Percentiles rank a stretch among this genome's conserved stretches.
phyloP scores from a whole-genome alignment of 2,888 invertebrate species.

The Aspidiotus destructor region DNA sequence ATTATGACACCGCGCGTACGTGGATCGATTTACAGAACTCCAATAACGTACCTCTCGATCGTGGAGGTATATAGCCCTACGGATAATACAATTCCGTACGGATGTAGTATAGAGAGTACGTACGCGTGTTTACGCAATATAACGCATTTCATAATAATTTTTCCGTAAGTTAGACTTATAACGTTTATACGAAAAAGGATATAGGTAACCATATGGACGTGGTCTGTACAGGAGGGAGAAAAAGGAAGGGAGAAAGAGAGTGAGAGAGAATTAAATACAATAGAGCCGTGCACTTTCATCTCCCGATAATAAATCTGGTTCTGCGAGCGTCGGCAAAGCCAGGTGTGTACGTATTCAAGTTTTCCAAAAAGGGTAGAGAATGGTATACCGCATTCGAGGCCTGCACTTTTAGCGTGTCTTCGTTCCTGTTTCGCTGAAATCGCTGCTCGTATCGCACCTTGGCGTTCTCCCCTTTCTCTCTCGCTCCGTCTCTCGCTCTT shows the following conservation, averaged over 20 bases:
- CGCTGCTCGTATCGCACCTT: neutral
- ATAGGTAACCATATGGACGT: constrained; percentile 24
- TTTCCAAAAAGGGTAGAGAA: constrained; percentile 29
- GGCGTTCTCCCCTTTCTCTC: too few species aligned
- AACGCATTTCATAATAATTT: constrained; percentile 23
- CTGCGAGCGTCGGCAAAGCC: constrained; percentile 25
- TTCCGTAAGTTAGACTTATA: neutral
- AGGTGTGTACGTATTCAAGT: constrained; percentile 28
- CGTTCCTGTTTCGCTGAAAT: neutral
- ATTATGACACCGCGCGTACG: too few species aligned
- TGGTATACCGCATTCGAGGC: constrained; percentile 10
- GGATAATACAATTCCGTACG: too few species aligned
- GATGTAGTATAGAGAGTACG: neutral
- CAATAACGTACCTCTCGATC: too few species aligned
- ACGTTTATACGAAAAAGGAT: constrained; percentile 5
- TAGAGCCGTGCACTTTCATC: constrained; percentile 31
- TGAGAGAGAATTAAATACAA: constrained; percentile 29
- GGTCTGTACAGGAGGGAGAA: neutral
- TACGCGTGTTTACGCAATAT: constrained; percentile 25
- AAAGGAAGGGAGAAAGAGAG: constrained; percentile 14
- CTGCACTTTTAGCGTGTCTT: neutral
- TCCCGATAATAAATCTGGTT: constrained; percentile 31
- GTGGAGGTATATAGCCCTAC: too few species aligned
- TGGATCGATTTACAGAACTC: too few species aligned
- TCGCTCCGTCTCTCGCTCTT: too few species aligned